Evolutionary conservation across 2,797 vertebrate genomes (phyloP), one percentile per base, ranked within the genome.

Genomic region (Xenentodon cancila): DNA sequence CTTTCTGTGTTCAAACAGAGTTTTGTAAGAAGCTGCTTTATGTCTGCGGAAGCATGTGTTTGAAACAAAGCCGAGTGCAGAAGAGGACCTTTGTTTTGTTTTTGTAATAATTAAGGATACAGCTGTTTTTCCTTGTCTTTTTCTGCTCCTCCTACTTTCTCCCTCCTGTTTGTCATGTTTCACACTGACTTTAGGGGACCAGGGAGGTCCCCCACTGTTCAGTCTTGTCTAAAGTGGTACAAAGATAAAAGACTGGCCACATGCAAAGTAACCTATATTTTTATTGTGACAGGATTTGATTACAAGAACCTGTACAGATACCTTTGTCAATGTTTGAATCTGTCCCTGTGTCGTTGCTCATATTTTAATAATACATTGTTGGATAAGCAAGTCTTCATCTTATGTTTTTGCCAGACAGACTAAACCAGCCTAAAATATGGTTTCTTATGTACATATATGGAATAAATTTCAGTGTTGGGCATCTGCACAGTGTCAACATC

Each of bases 271-370:
- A 59, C 73, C 61, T 64, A 54, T 71, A 44, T 70, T 53, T 79
- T 81, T 77, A 81, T 81, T 78, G 34, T 65, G n/a, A 56, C 37
- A 58, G 44, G 70, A 69, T 84, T 71, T 52, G 40, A 55, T 46
- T 40, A 61, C 46, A 59, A 51, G 66, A 73, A 47, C 34, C 47
- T 76, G 64, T 64, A 71, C 59, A 64, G 32, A 64, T 49, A n/a
- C 62, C 53, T 61, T 69, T 34, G 42, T 22, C n/a, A 40, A 50
- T 60, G 18, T 68, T 59, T 48, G 32, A 16, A 64, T 67, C 13
- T 27, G 1, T 73, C 53, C 58, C 55, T 60, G 18, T 59, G 46
- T 52, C 55, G 25, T 69, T 19, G 17, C 15, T 60, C 4, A 68
- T 59, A 59, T 62, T 67, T 60, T 46, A 17, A 49, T 32, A 76